phyloP scores from a whole-genome alignment of 2,113 vertebrate genomes.

The Narcine bancroftii region DNA sequence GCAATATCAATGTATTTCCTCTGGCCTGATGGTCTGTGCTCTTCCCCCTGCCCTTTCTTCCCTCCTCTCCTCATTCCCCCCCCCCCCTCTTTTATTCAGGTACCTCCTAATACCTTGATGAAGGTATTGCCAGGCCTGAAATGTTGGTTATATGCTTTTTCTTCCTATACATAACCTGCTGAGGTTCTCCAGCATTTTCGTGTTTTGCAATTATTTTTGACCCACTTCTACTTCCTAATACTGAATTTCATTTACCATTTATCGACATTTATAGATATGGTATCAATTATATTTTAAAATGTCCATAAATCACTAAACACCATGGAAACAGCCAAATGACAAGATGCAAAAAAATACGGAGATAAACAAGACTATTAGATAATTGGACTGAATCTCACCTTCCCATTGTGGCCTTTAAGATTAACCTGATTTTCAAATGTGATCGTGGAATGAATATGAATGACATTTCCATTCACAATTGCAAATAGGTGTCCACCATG shows the following conservation, averaged over 20 bases:
- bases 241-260: not conserved
- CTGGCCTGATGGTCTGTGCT: too few relatives aligned
- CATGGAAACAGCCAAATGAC: not conserved
- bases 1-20: too few relatives aligned
- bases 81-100: too few relatives aligned
- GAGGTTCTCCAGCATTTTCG: too few relatives aligned
- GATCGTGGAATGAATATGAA: constrained; percentile 78
- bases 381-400: constrained; percentile 58
- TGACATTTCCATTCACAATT: constrained; percentile 79
- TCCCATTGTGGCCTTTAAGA: constrained; percentile 86
- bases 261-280: not conserved
- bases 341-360: not conserved
- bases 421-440: constrained; percentile 76
- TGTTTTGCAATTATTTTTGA: too few relatives aligned
- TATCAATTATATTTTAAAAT: not conserved
- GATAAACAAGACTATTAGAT: not conserved
- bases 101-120: too few relatives aligned
- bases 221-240: not conserved
- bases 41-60: too few relatives aligned
- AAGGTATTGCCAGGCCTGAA: too few relatives aligned
- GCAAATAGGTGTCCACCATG: constrained; percentile 86
- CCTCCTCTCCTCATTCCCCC: too few relatives aligned
- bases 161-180: too few relatives aligned
- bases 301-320: not conserved
- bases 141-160: too few relatives aligned